Percentiles rank a stretch among this genome's conserved stretches.
These are phyloP conservation scores for Diorhabda sublineata DNA, from an alignment of 1,140 invertebrate genomes.

Conservation along the genomic window DNA sequence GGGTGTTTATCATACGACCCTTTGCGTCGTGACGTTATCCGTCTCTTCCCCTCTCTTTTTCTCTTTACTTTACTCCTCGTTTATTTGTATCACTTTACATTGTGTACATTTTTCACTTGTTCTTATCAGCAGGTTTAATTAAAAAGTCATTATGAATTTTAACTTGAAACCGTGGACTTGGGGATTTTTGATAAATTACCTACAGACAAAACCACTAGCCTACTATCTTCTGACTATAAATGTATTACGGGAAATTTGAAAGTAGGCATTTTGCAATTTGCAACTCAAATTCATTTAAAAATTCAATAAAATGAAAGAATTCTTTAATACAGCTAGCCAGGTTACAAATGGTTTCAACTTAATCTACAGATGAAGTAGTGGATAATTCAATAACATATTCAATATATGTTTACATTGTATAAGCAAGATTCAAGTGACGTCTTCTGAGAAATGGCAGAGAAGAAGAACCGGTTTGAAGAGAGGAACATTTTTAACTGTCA, in stretches of 20 bases:
- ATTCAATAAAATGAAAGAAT: too few relatives aligned
- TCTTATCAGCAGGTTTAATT: constrained; percentile 37
- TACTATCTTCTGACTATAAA: constrained; percentile 5
- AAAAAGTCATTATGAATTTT: constrained; percentile 42
- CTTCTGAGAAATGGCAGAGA: too few relatives aligned
- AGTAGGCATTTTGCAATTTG: neutral
- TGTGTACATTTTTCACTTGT: constrained; percentile 38
- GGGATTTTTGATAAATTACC: constrained; percentile 15
- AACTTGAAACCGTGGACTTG: constrained; percentile 25
- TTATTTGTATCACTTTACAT: constrained; percentile 37
- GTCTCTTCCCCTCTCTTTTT: constrained; percentile 4
- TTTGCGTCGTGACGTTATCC: neutral
- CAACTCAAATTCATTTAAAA: too few relatives aligned
- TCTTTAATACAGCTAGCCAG: too few relatives aligned
- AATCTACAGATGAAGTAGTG: too few relatives aligned
- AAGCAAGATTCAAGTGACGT: too few relatives aligned
- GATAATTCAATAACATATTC: too few relatives aligned
- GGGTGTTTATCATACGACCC: constrained; percentile 1
- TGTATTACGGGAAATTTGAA: neutral
- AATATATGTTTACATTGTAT: too few relatives aligned
- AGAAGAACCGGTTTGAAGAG: too few relatives aligned
- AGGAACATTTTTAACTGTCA: too few relatives aligned
- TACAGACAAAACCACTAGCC: neutral
- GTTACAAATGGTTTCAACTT: too few relatives aligned
- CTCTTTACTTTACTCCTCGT: constrained; percentile 18